Evolutionary conservation across 2,888 invertebrate species (phyloP).

Genomic region (Brenthis hecate): DNA sequence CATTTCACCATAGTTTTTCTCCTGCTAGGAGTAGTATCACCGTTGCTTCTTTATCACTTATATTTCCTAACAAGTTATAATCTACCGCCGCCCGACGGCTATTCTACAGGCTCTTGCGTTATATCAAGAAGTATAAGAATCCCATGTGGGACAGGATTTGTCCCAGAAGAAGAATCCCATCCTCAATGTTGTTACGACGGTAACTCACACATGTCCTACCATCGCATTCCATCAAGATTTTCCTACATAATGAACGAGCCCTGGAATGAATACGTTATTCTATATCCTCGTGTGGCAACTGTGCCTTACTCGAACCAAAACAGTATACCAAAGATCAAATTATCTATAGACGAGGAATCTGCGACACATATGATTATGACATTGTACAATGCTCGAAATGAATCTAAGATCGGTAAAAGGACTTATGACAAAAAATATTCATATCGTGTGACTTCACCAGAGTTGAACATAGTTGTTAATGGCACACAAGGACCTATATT

Average conservation of each 20-base stretch:
- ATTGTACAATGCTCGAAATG: conserved; percentile 57
- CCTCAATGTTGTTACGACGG: conserved; percentile 78
- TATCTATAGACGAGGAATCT: conserved; percentile 67
- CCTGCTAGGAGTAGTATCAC: conserved; percentile 53
- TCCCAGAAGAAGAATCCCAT: conserved; percentile 61
- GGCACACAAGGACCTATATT: conserved; percentile 65
- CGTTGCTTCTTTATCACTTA: conserved; percentile 62
- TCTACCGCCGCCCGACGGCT: conserved; percentile 61
- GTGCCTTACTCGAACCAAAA: conserved; percentile 59
- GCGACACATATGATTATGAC: conserved; percentile 61
- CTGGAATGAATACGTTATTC: conserved; percentile 60
- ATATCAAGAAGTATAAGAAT: conserved; percentile 57
- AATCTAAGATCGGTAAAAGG: conserved; percentile 49
- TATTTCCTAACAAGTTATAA: conserved; percentile 54
- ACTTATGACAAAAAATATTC: conserved; percentile 54
- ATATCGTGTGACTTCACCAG: conserved; percentile 58
- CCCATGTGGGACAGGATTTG: conserved; percentile 62
- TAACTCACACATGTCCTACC: conserved; percentile 69
- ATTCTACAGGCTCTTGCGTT: conserved; percentile 68
- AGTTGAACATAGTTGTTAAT: conserved; percentile 57
- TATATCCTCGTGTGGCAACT: conserved; percentile 60
- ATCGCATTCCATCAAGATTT: conserved; percentile 78
- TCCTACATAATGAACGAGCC: conserved; percentile 63
- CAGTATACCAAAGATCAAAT: conserved; percentile 52
- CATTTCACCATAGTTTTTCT: conserved; percentile 54